phyloP scores from a whole-genome alignment of 2,888 invertebrate genomes.

The Tricholauxania praeusta region DNA sequence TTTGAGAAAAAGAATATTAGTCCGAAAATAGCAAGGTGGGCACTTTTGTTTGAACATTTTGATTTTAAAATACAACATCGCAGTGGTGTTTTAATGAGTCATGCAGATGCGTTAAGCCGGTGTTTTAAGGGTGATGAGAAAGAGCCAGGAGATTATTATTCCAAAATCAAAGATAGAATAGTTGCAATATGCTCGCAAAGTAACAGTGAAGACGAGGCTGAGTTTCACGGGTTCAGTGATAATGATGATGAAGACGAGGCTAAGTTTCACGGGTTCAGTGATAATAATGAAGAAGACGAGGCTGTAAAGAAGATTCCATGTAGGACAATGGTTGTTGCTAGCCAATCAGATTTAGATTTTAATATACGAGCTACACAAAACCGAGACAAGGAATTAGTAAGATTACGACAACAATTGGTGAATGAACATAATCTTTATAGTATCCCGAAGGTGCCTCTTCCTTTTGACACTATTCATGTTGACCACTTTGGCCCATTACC shows the following conservation, averaged over 20 bases:
- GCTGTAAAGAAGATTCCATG: too few relatives aligned
- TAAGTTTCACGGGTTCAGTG: too few relatives aligned
- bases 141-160: too few relatives aligned
- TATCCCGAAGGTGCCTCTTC: slow-evolving; percentile 24
- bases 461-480: slow-evolving; percentile 34
- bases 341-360: slow-evolving; percentile 35
- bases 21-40: slow-evolving; percentile 55
- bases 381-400: slow-evolving; percentile 26
- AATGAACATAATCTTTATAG: slow-evolving; percentile 33
- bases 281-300: too few relatives aligned
- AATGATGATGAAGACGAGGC: too few relatives aligned
- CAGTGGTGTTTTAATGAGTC: slow-evolving; percentile 34
- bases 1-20: slow-evolving; percentile 46
- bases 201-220: too few relatives aligned
- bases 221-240: too few relatives aligned
- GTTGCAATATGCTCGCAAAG: too few relatives aligned
- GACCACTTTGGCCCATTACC: slow-evolving; percentile 30
- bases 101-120: slow-evolving; percentile 41
- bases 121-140: background rate
- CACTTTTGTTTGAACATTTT: slow-evolving; percentile 45
- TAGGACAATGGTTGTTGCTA: too few relatives aligned
- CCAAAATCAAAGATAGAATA: too few relatives aligned
- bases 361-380: slow-evolving; percentile 38
- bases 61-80: slow-evolving; percentile 37
- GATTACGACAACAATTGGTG: slow-evolving; percentile 30